These are phyloP conservation scores for Chalcis sispes DNA, from an alignment of 2,888 invertebrate genomes.

Conservation along the genomic window DNA sequence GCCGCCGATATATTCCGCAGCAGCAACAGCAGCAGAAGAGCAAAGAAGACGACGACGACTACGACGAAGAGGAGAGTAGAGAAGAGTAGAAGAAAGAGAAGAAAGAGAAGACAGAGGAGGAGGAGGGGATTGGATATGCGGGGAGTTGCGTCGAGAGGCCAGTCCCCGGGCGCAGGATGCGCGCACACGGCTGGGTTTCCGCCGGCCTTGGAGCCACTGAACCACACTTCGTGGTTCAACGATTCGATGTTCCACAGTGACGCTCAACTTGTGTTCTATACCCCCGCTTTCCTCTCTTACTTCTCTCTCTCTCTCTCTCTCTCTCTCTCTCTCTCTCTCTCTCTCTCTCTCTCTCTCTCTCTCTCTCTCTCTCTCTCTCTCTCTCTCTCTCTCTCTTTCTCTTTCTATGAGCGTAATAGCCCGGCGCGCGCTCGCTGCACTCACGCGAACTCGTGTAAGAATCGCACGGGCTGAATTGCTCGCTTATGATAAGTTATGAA, in stretches of 20 bases:
- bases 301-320: background rate
- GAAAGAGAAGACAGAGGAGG: background rate
- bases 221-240: slow-evolving; percentile 77
- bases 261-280: slow-evolving; percentile 68
- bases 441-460: no score
- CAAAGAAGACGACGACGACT: background rate
- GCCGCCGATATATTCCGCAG: no score
- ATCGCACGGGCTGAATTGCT: no score
- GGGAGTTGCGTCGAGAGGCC: background rate
- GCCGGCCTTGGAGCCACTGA: slow-evolving; percentile 77
- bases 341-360: background rate
- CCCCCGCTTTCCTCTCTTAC: background rate
- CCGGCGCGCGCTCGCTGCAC: no score
- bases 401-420: no score
- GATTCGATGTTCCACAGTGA: slow-evolving; percentile 74
- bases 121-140: background rate
- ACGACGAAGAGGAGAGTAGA: background rate
- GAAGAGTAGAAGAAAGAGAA: background rate
- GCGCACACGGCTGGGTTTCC: slow-evolving; percentile 71
- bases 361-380: background rate
- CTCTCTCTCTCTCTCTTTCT: background rate
- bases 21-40: no score
- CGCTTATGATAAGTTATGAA: no score
- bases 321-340: no score
- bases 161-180: slow-evolving; percentile 33